Evolutionary conservation across 1,140 invertebrate species (phyloP), one percentile per base, ranked within the genome.

Genomic region (Harlomillsia oculata): DNA sequence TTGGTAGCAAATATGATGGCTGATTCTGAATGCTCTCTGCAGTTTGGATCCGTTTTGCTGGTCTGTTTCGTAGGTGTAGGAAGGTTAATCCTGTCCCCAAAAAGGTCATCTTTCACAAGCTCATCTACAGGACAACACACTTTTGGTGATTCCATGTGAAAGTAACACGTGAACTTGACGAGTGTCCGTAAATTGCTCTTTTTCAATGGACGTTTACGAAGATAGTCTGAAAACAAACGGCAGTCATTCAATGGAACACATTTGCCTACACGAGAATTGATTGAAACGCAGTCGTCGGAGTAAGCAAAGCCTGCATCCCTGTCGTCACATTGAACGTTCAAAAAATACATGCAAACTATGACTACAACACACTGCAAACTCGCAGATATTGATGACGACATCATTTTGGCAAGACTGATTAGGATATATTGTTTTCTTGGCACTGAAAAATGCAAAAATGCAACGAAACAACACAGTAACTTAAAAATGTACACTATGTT

Each of bases 111-210:
- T 36, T 55, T 45, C 30, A 20, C 36, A 23, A 55, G 29, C 41
- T 46, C 6, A 46, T 21, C 29, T 43, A 21, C 1, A 23, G 30
- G 29, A n/a, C 20, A 34, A 44, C n/a, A 21, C 29, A 56, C 54
- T 16, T 56, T 56, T 25, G 54, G 54, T 1, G 49, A 28, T 13
- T 41, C 29, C 1, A 30, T 20, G 18, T 56, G 45, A 34, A 56
- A 56, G 37, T 41, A 49, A 18, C 54, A 56, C 0, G 54, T 56
- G 43, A 30, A 56, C 5, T 50, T 28, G 25, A 56, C 46, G 5
- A 56, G 26, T 11, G 26, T 20, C 4, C 46, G 18, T 14, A 56
- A 29, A 41, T 56, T 56, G 9, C 26, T 18, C 36, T 56, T 56
- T 3, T n/a, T 3, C 9, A 56, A 6, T 1, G 54, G 54, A 34